Percentiles rank a stretch among this genome's conserved stretches.
Conservation (phyloP, 2,888 invertebrate genomes). For the Eulithis testata region DNA sequence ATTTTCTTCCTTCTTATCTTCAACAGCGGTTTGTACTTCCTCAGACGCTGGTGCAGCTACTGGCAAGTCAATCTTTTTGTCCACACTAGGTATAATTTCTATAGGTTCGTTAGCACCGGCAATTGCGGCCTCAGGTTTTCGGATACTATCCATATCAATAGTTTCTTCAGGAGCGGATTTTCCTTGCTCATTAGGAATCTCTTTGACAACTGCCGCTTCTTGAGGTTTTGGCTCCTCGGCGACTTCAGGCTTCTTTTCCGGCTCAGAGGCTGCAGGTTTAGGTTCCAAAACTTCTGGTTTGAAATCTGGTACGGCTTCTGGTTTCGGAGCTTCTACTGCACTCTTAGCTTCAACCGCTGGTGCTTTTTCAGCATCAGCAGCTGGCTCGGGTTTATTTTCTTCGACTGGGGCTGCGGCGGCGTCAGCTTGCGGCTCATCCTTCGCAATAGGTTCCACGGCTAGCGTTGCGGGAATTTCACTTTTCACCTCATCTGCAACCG, state of each 20-base stretch:
- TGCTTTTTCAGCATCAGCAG: constrained; percentile 44
- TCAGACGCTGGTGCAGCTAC: constrained; percentile 2
- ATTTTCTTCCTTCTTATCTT: constrained; percentile 44
- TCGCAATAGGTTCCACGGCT: constrained; percentile 41
- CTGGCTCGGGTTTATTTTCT: constrained; percentile 54
- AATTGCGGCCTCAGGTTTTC: constrained; percentile 18
- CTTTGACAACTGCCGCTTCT: constrained; percentile 29
- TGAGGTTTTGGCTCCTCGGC: constrained; percentile 48
- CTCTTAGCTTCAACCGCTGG: constrained; percentile 52
- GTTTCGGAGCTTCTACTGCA: constrained; percentile 35
- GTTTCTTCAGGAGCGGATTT: constrained; percentile 29
- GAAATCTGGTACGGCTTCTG: constrained; percentile 46
- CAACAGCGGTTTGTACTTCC: constrained; percentile 35
- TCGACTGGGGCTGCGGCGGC: constrained; percentile 50
- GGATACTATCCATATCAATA: constrained; percentile 21
- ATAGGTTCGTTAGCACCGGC: constrained; percentile 17
- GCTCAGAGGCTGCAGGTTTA: constrained; percentile 54
- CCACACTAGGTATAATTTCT: constrained; percentile 14
- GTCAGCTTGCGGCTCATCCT: constrained; percentile 55
- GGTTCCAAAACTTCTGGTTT: constrained; percentile 48
- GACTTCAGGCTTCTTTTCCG: constrained; percentile 49
- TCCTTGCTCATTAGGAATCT: constrained; percentile 35
- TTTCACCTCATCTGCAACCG: constrained; percentile 80
- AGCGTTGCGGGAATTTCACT: constrained; percentile 52
- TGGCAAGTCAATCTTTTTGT: constrained; percentile 23